Evolutionary conservation across 35 echinoderm and acorn worm genomes (phyloP), one percentile per base, ranked within the genome.

Genomic region (Ophioderma brevispina): DNA sequence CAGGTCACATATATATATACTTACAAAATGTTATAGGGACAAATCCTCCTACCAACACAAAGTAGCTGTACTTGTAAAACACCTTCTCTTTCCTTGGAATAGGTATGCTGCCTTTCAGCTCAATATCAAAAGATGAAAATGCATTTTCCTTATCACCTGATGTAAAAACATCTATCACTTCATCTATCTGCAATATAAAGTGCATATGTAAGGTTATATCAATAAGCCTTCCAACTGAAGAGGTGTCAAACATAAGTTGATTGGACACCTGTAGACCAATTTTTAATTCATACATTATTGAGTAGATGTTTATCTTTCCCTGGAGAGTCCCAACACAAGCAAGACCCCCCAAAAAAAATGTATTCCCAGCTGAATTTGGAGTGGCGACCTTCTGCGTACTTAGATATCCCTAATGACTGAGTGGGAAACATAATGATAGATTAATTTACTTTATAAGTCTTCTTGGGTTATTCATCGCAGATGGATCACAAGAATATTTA

Each of bases 81-180:
- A 35, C 37, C 0, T 4, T 59, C n/a, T 85, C 52, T 31, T 37
- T 33, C 34, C 83, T 33, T 1, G 83, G 83, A 35, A 85, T 64
- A 14, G 83, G 31, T 30, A 85, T 70, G 23, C 25, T 63, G 0
- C 83, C 83, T 35, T 31, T 64, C 15, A 85, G 83, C 31, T 64
- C 37, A 6, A 85, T 34, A 59, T 85, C 83, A 75, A 85, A 85
- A 21, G 52, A 59, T 36, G 35, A 13, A n/a, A 85, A 85, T 18
- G 2, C 21, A 64, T 85, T 33, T 35, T 39, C 83, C 36, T 5
- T 55, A 32, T 59, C 70, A 34, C 55, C 83, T 31, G 52, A 30
- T 8, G 52, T 63, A 23, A 85, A 33, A 13, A 64, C 83, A 17
- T 85, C 83, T 2, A 85, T 39, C 15, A 85, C 21, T 59, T 85